Percentiles rank a stretch among this genome's conserved stretches.
Conservation (phyloP, 2,888 invertebrate genomes). For the Malachius bipustulatus region DNA sequence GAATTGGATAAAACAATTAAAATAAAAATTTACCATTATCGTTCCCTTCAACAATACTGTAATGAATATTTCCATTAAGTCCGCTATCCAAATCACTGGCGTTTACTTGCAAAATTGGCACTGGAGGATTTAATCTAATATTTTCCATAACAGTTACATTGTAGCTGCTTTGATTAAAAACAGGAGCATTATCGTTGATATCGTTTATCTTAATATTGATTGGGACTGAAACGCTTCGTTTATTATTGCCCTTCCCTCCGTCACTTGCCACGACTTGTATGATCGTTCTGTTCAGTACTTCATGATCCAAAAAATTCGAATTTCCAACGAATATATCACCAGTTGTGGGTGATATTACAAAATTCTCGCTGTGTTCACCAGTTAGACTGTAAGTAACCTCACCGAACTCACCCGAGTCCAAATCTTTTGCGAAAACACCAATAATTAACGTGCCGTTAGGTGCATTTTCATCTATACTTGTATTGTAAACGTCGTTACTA, state of each 20-base stretch:
- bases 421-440: conserved; percentile 63
- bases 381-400: conserved; percentile 64
- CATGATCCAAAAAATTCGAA: conserved; percentile 65
- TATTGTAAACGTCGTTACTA: conserved; percentile 52
- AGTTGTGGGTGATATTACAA: conserved; percentile 55
- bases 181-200: conserved; percentile 81
- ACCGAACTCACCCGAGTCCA: conserved; percentile 68
- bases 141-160: conserved; percentile 75
- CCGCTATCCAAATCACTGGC: conserved; percentile 76
- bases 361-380: conserved; percentile 62
- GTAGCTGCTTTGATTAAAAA: conserved; percentile 66
- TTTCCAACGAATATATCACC: conserved; percentile 69
- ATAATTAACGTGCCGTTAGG: conserved; percentile 59
- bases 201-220: conserved; percentile 69
- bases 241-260: conserved; percentile 56
- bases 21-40: conserved; percentile 41
- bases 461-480: conserved; percentile 64
- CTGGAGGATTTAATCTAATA: conserved; percentile 64
- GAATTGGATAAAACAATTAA: not conserved
- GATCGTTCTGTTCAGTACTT: conserved; percentile 54
- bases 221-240: conserved; percentile 62
- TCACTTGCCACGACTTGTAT: conserved; percentile 74
- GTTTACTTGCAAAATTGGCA: conserved; percentile 67
- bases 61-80: conserved; percentile 62
- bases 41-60: conserved; percentile 57